Base-by-base conservation (phyloP, 2,888 invertebrate genomes). In the Caenorhabditis uteleia region DNA sequence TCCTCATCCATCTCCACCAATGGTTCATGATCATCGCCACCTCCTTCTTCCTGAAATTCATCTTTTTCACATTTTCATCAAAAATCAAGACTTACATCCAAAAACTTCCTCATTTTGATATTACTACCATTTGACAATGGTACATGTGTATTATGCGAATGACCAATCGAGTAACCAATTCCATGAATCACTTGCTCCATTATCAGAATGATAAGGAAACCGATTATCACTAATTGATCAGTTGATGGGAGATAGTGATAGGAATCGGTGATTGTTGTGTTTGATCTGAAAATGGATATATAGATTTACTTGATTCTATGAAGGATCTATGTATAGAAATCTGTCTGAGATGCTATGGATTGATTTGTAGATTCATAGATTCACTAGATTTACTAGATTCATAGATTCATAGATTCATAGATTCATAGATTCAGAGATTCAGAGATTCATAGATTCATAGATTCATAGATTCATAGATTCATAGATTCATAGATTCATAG, bases 201-300 rank as follows among this genome's bases (percentile, higher is more conserved):
- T 8, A 81, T 49, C 21, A 79, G 59, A 58, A 81, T 82, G 10
- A 78, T 64, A 14, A 81, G 50, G 45, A 81, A 82, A 36, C 81
- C 81, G 7, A 72, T 54, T 12, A 81, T 57, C 18, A 79, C 66
- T 26, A 81, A 51, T 21, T 78, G 55, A 56, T 81, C 78, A 21
- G 81, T 72, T 27, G 60, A 45, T 14, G 60, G 60, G 16, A 66
- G 42, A 54, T 49, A 58, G 26, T 31, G 27, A 25, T 51, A 51
- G 3, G 21, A 21, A 10, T 44, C 43, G 3, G 43, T 16, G 23
- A 49, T 40, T 10, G 59, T 61, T 18, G 42, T 31, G 29, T 56
- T 64, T 3, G 40, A 21, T 26, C 56, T 48, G 39, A 21, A n/a
- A n/a, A n/a, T n/a, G n/a, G n/a, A n/a, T n/a, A n/a, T n/a, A n/a